phyloP scores from a whole-genome alignment of 1,140 invertebrate genomes.

The Ruditapes philippinarum region DNA sequence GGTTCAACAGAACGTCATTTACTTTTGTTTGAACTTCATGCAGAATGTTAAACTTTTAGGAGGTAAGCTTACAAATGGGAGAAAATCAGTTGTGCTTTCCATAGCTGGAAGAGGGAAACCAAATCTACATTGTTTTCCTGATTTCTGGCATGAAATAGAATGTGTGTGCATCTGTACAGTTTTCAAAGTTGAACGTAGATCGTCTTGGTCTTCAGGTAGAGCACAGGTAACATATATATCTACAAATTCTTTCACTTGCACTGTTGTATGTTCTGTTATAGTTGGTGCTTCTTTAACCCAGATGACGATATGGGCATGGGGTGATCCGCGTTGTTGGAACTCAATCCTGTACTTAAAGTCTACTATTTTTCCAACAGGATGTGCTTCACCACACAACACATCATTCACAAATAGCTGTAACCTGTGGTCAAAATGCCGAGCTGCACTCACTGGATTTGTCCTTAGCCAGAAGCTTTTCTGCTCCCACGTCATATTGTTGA shows the following conservation, averaged over 20 bases:
- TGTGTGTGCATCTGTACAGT: neutral
- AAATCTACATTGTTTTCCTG: neutral
- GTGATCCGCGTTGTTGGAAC: constrained; percentile 35
- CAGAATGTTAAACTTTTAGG: neutral
- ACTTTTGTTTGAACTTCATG: neutral
- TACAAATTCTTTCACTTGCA: neutral
- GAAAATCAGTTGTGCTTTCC: neutral
- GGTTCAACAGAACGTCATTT: neutral
- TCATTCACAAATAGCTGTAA: neutral
- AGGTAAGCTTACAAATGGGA: neutral
- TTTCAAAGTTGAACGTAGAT: neutral
- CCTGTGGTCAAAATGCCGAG: constrained; percentile 19
- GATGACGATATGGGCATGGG: neutral
- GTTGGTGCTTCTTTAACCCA: constrained; percentile 25
- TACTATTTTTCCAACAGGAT: neutral
- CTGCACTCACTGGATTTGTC: constrained; percentile 20
- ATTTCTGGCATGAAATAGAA: neutral
- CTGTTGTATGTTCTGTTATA: neutral
- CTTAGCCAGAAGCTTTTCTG: neutral
- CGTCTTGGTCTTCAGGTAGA: neutral
- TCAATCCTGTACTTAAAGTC: constrained; percentile 38
- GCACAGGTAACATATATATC: constrained; percentile 8
- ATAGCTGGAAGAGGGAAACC: neutral
- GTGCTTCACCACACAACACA: neutral
- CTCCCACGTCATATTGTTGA: constrained; percentile 9